Conservation (phyloP, 2,113 vertebrate genomes). For the Nothobranchius kuhntae region DNA sequence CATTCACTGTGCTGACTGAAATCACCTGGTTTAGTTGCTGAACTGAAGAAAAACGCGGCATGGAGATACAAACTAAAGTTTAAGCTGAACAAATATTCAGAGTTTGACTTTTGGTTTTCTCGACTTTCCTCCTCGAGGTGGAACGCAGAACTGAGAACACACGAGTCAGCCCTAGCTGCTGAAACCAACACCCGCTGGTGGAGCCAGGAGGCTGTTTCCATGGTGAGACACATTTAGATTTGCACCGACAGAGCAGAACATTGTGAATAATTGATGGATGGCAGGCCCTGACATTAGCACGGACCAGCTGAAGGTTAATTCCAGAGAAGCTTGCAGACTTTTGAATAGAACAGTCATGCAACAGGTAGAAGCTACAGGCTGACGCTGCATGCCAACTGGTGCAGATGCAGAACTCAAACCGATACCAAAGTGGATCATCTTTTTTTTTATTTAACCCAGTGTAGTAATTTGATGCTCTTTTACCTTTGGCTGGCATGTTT, state of each 20-base stretch:
- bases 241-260: constrained; percentile 49
- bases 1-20: too few relatives aligned
- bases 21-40: too few relatives aligned
- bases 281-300: constrained; percentile 67
- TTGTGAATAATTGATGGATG: constrained; percentile 78
- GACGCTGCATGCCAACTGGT: not conserved
- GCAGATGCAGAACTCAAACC: not conserved
- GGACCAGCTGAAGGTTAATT: constrained; percentile 65
- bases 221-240: constrained; percentile 73
- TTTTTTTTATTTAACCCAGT: too few relatives aligned
- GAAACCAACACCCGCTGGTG: constrained; percentile 60
- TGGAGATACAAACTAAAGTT: too few relatives aligned
- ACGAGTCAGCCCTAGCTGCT: not conserved
- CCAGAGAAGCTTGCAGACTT: constrained; percentile 17
- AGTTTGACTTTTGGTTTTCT: not conserved
- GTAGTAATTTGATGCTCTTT: too few relatives aligned
- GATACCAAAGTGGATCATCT: too few relatives aligned
- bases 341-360: constrained; percentile 12
- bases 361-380: constrained; percentile 30
- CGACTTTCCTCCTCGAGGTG: constrained; percentile 1
- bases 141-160: constrained; percentile 19
- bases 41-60: too few relatives aligned
- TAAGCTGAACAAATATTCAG: not conserved
- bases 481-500: too few relatives aligned
- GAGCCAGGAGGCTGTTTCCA: constrained; percentile 72